Conservation (phyloP, 2,113 vertebrate species). For the Pelmatolapia mariae region DNA sequence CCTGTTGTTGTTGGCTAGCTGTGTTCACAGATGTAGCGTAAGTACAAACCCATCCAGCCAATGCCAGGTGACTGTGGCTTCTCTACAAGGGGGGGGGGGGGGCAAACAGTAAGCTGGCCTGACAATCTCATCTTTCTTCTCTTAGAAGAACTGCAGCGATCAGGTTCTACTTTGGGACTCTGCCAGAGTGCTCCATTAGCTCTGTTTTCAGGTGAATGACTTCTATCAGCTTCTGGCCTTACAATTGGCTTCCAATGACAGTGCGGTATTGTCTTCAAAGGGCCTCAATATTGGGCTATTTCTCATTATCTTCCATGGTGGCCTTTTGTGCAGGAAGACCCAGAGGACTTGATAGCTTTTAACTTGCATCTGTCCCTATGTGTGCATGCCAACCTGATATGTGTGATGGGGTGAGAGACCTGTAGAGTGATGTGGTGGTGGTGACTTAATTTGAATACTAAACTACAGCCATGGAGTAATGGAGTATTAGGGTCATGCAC, state of each 20-base stretch:
- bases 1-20: constrained; percentile 30
- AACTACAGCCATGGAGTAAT: not conserved
- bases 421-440: not conserved
- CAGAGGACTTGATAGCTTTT: constrained; percentile 18
- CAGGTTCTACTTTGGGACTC: constrained; percentile 23
- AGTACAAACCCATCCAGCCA: not conserved
- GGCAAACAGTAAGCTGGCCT: not conserved
- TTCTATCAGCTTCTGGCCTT: constrained; percentile 11
- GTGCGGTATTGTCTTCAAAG: constrained; percentile 25
- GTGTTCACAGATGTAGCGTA: constrained; percentile 18
- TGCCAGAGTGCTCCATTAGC: constrained; percentile 29
- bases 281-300: constrained; percentile 32
- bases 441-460: not conserved
- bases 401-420: not conserved
- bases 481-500: not conserved
- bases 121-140: not conserved
- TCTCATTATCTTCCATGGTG: not conserved
- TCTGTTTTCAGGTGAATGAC: not conserved
- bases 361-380: constrained; percentile 12
- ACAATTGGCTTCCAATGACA: constrained; percentile 32
- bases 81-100: not conserved
- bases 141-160: not conserved
- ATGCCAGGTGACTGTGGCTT: not conserved
- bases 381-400: constrained; percentile 8
- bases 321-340: not conserved